Evolutionary conservation across 2,888 invertebrate genomes (phyloP).

Genomic region (Tethea ocularis): DNA sequence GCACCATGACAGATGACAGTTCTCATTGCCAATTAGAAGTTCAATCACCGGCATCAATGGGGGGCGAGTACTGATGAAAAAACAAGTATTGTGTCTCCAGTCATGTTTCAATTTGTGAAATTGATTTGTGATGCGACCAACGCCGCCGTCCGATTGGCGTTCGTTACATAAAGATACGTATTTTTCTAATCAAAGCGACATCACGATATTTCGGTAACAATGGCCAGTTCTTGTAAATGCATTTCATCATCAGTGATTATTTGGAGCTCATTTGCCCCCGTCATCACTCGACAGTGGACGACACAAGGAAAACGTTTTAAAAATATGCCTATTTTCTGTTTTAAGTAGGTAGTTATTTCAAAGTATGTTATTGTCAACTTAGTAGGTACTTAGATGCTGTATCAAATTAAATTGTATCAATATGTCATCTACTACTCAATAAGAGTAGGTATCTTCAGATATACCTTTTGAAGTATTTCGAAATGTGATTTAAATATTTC

Average conservation of each 20-base stretch:
- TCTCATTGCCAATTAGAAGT: slow-evolving; percentile 72
- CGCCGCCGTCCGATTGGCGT: slow-evolving; percentile 15
- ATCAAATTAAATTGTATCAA: no score
- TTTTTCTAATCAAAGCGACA: slow-evolving; percentile 49
- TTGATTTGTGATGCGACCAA: slow-evolving; percentile 65
- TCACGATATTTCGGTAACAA: slow-evolving; percentile 49
- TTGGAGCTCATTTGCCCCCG: slow-evolving; percentile 30
- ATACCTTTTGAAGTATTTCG: no score
- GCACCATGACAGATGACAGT: slow-evolving; percentile 57
- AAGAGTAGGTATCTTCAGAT: no score
- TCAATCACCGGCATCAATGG: slow-evolving; percentile 68
- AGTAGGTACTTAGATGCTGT: no score
- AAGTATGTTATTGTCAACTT: no score
- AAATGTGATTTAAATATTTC: no score
- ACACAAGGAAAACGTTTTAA: slow-evolving; percentile 1
- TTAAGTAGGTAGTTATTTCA: not conserved
- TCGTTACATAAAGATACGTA: slow-evolving; percentile 38
- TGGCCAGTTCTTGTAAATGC: slow-evolving; percentile 36
- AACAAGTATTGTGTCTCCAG: slow-evolving; percentile 50
- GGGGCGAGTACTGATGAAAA: slow-evolving; percentile 46
- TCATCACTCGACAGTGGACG: not conserved
- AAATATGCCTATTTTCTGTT: not conserved
- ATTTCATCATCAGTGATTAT: slow-evolving; percentile 39
- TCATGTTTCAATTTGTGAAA: slow-evolving; percentile 74
- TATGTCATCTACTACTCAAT: no score